Conservation (phyloP, 2,113 vertebrate species). For the Corapipo altera region DNA sequence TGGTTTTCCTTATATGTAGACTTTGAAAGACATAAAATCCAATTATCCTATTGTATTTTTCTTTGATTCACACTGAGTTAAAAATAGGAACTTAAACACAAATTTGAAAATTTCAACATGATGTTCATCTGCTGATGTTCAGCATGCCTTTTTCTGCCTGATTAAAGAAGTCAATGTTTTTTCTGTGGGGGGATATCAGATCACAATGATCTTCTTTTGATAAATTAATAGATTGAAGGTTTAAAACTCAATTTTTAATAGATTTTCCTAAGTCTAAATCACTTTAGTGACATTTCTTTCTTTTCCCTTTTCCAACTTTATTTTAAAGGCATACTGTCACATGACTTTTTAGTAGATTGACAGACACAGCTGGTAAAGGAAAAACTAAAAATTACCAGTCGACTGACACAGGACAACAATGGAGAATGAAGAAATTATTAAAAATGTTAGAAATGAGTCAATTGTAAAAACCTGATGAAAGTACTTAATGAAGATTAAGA, state of each 20-base stretch:
- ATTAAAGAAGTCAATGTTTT: neutral
- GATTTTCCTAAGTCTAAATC: neutral
- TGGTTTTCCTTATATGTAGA: neutral
- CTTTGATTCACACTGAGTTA: neutral
- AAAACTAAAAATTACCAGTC: neutral
- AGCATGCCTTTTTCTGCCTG: neutral
- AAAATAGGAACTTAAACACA: neutral
- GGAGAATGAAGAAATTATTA: neutral
- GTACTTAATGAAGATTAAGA: neutral
- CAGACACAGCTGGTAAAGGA: neutral
- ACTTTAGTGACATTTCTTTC: neutral
- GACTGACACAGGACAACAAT: neutral
- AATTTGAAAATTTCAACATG: neutral
- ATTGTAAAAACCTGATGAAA: neutral
- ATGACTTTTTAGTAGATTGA: neutral
- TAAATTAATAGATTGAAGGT: neutral
- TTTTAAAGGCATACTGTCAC: neutral
- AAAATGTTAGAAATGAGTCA: neutral
- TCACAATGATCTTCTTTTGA: neutral
- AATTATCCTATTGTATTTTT: neutral
- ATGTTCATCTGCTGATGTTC: neutral
- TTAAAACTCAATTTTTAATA: neutral
- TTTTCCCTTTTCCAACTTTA: neutral
- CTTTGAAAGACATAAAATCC: neutral
- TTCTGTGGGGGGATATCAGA: neutral